These are phyloP conservation scores for Rosalia funebris DNA, from an alignment of 2,888 invertebrate species.

Conservation along the genomic window DNA sequence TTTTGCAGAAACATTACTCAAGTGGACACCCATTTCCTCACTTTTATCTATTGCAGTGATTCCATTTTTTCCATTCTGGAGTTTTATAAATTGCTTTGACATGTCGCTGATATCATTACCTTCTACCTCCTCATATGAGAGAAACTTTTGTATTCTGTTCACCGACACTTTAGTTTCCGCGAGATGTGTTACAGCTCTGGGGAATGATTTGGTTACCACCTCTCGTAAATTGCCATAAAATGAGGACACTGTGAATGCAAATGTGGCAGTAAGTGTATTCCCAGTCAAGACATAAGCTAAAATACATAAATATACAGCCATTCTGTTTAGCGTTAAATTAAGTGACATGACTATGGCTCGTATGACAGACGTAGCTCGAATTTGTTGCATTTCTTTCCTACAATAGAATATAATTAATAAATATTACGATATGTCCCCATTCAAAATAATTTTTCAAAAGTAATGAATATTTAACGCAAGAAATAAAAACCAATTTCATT, in stretches of 20 bases:
- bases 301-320: conserved; percentile 84
- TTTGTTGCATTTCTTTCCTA: conserved; percentile 75
- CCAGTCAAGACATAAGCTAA: conserved; percentile 78
- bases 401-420: no score
- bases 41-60: background rate
- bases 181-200: conserved; percentile 72
- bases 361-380: conserved; percentile 72
- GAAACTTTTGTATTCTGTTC: conserved; percentile 68
- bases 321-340: conserved; percentile 82
- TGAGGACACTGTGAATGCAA: conserved; percentile 79
- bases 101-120: no score
- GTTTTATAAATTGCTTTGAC: no score
- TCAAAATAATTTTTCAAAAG: no score
- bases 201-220: conserved; percentile 73
- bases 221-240: conserved; percentile 78
- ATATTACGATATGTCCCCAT: no score
- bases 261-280: conserved; percentile 66
- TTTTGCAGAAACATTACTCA: conserved; percentile 26
- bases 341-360: conserved; percentile 72
- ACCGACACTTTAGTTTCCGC: conserved; percentile 69
- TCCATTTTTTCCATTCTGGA: conserved; percentile 7
- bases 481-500: no score
- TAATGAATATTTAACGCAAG: no score
- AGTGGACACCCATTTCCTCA: conserved; percentile 1
- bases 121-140: conserved; percentile 59